Base-by-base conservation (phyloP, 1,140 invertebrate genomes). In the Portunus trituberculatus region DNA sequence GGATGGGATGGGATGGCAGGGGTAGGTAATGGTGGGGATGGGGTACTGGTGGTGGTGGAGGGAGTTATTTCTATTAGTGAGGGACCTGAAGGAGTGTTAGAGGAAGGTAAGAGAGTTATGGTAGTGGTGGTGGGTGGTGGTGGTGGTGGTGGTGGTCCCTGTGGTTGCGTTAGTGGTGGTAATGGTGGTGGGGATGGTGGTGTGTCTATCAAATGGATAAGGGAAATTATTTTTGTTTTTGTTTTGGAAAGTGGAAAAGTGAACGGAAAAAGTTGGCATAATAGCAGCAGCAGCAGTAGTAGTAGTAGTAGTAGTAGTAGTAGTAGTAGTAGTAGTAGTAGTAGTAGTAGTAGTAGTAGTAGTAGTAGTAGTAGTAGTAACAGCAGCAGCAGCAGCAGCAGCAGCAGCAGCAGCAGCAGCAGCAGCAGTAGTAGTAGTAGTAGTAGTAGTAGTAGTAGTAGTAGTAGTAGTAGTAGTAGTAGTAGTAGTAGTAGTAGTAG, bases 311-410 rank as follows among this genome's bases (percentile, higher is more conserved):
- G 29, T 59, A 32, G 52, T 92, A 32, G 8, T 25, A 29, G 3
- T 39, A 92, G 87, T 46, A 92, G 67, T 76, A 31, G 20, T 0
- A 92, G 25, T 31, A 82, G 67, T 76, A 67, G 67, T 82, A 39
- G 31, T 67, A 76, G 67, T 82, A 92, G 25, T 25, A 0, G 29
- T 39, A 92, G 25, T 82, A 92, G 7, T 32, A 45, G n/a, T 46
- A 45, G 45, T 90, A 90, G 29, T 90, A 12, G 25, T 8, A 87
- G 29, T 8, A 4, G 31, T 90, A 39, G 25, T 46, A 28, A 4
- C 48, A 90, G 46, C 48, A 32, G 31, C 67, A n/a, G 52, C 52
- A n/a, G 45, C 28, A 48, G 25, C 52, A 48, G 52, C 52, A 28
- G 29, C n/a, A 92, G 52, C 10, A 32, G 29, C 14, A 32, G 52